phyloP scores from a whole-genome alignment of 2,113 vertebrate species.

The Camelus dromedarius region DNA sequence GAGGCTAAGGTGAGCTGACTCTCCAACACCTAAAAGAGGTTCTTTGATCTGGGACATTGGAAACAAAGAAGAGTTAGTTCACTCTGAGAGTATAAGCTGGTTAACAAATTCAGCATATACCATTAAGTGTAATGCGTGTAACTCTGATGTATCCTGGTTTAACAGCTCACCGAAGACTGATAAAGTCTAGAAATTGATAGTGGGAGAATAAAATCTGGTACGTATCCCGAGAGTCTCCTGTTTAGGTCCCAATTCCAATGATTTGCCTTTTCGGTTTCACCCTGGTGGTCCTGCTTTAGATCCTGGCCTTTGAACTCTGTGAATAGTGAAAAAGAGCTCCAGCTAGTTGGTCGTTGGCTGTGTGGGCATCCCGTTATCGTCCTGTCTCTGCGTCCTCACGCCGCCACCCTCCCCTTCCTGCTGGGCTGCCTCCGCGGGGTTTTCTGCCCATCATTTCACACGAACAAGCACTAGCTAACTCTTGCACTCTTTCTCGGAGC shows the following conservation, averaged over 20 bases:
- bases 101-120: background rate
- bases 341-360: accelerated
- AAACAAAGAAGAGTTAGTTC: background rate
- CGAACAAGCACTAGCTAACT: accelerated
- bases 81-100: background rate
- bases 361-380: accelerated
- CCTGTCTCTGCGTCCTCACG: accelerated
- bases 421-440: accelerated
- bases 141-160: background rate
- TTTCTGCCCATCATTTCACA: background rate
- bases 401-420: accelerated
- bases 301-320: background rate
- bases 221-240: background rate
- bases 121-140: background rate
- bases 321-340: background rate
- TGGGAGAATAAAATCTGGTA: background rate
- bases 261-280: background rate
- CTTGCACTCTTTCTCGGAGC: background rate
- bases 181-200: background rate
- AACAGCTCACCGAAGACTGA: background rate
- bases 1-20: no score
- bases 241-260: background rate
- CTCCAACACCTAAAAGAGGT: background rate
- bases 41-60: background rate
- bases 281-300: background rate